A percentile compares a stretch with the other conserved stretches of the same genome.
phyloP scores from a whole-genome alignment of 2,888 invertebrate species.

The Toxonevra muliebris region DNA sequence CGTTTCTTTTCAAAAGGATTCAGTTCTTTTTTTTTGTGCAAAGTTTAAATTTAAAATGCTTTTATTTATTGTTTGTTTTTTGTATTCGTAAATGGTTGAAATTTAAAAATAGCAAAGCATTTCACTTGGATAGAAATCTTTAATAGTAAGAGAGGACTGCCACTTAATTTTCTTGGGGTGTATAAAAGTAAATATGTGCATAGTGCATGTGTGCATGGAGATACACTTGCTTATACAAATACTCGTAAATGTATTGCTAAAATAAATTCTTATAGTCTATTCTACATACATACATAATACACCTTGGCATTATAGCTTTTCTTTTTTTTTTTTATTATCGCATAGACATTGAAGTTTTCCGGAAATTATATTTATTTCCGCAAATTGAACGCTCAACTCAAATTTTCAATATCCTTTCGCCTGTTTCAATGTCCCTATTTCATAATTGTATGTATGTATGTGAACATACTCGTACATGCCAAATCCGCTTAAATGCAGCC shows the following conservation, averaged over 20 bases:
- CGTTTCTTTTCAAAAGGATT: neutral
- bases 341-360: slow-evolving; percentile 30
- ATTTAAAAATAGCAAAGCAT: neutral
- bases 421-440: neutral
- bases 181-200: too few relatives aligned
- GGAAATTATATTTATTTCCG: slow-evolving; percentile 50
- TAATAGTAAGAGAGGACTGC: slow-evolving; percentile 9
- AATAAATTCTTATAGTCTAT: too few relatives aligned
- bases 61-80: slow-evolving; percentile 17
- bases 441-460: neutral
- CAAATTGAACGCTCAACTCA: slow-evolving; percentile 32
- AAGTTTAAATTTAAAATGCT: slow-evolving; percentile 11
- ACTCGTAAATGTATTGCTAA: too few relatives aligned
- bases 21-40: neutral
- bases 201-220: too few relatives aligned
- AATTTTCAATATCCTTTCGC: slow-evolving; percentile 35
- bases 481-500: slow-evolving; percentile 21
- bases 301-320: too few relatives aligned
- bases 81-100: slow-evolving; percentile 8
- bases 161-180: neutral
- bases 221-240: too few relatives aligned
- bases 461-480: slow-evolving; percentile 8
- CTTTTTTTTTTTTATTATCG: too few relatives aligned
- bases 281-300: too few relatives aligned
- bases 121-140: neutral